phyloP scores from a whole-genome alignment of 2,888 invertebrate genomes.

The Podotricha telesiphe region DNA sequence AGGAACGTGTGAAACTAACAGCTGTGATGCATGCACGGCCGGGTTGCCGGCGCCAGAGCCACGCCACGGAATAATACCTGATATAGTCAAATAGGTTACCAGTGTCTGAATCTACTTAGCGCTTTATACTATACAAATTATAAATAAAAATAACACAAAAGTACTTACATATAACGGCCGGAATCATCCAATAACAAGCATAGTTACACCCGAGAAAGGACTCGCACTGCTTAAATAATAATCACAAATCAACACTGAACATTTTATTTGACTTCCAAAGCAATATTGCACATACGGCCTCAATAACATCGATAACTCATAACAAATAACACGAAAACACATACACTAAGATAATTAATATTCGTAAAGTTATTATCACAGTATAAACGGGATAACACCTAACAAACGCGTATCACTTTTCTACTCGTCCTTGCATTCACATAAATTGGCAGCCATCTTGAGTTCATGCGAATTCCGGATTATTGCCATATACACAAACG shows the following conservation, averaged over 20 bases:
- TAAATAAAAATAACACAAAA: conserved; percentile 49
- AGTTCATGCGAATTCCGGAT: conserved; percentile 69
- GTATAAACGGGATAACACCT: conserved; percentile 67
- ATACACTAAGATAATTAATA: conserved; percentile 67
- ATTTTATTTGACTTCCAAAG: conserved; percentile 74
- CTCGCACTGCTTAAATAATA: conserved; percentile 80
- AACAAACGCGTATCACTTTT: conserved; percentile 74
- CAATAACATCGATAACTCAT: conserved; percentile 73
- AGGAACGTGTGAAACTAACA: conserved; percentile 54
- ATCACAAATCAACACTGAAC: conserved; percentile 81
- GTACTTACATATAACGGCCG: conserved; percentile 72
- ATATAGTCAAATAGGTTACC: conserved; percentile 74
- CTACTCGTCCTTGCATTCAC: conserved; percentile 80
- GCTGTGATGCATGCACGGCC: conserved; percentile 52
- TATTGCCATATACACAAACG: conserved; percentile 56
- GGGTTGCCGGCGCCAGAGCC: conserved; percentile 55
- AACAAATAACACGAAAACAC: conserved; percentile 77
- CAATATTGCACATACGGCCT: conserved; percentile 75
- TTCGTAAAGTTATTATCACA: conserved; percentile 73
- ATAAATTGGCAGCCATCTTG: conserved; percentile 83
- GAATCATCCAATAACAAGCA: conserved; percentile 80
- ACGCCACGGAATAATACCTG: conserved; percentile 57
- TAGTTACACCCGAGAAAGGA: conserved; percentile 75
- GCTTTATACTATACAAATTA: conserved; percentile 46
- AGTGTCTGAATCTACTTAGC: conserved; percentile 58